phyloP scores from a whole-genome alignment of 2,113 vertebrate species.

The Neolamprologus ventralis region DNA sequence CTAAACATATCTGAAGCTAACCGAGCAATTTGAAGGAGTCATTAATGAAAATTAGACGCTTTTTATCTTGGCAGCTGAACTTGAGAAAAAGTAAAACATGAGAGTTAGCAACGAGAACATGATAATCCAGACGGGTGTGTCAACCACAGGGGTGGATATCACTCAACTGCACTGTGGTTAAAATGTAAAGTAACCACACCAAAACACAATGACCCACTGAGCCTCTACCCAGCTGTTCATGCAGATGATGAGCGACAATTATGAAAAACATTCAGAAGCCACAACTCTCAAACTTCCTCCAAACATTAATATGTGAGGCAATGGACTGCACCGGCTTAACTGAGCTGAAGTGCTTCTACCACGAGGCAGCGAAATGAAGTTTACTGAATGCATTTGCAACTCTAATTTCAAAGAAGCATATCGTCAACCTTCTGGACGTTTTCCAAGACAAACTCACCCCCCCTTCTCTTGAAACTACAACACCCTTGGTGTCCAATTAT shows the following conservation, averaged over 20 bases:
- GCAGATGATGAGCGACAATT: background rate
- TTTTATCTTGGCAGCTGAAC: background rate
- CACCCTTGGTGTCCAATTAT: background rate
- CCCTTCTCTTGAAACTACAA: background rate
- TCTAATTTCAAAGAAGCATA: background rate
- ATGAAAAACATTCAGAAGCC: background rate
- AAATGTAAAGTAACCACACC: background rate
- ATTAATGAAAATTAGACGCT: background rate
- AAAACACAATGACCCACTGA: background rate
- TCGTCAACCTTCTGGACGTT: background rate
- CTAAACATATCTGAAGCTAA: background rate
- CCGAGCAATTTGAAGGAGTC: background rate
- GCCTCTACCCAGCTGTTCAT: background rate
- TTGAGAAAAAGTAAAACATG: background rate
- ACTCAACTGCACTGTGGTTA: background rate
- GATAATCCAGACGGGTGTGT: background rate
- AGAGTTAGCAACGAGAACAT: accelerated
- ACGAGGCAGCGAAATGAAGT: background rate
- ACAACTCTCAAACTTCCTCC: background rate
- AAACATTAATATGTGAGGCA: background rate
- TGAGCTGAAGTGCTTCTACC: background rate
- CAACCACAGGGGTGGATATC: background rate
- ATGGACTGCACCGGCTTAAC: background rate
- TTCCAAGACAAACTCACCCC: accelerated
- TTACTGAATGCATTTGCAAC: background rate